These are phyloP conservation scores for Paragorgia papillata DNA, from an alignment of 92 coral and sea anemone genomes.

Conservation along the genomic window DNA sequence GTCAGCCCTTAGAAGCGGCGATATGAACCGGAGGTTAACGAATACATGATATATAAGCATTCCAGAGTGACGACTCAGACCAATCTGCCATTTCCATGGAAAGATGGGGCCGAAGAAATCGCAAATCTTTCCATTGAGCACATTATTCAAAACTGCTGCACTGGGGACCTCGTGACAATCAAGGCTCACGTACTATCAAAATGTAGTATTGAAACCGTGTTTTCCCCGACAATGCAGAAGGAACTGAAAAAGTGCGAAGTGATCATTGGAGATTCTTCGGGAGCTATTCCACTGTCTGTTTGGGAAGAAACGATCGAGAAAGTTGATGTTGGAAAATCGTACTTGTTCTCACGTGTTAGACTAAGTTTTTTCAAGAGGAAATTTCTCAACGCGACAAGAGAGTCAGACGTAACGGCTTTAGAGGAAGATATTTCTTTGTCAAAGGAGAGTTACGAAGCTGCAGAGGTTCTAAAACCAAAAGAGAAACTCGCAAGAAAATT, in stretches of 20 bases:
- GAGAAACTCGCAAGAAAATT: too few species aligned
- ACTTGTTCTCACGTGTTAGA: background rate
- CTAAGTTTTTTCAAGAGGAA: conserved; percentile 14
- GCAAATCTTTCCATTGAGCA: conserved; percentile 15
- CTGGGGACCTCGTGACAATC: conserved; percentile 9
- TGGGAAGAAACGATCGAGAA: conserved; percentile 11
- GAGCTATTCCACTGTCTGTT: background rate
- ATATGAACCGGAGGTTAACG: conserved; percentile 12
- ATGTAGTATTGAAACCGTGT: conserved; percentile 8
- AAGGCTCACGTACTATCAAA: conserved; percentile 10
- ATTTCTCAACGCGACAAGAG: conserved; percentile 2
- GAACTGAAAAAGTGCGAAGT: conserved; percentile 5
- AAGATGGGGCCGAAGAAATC: background rate
- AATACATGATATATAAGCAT: background rate
- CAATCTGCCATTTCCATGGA: conserved; percentile 26
- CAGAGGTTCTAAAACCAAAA: too few species aligned
- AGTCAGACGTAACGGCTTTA: too few species aligned
- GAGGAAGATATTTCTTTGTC: too few species aligned
- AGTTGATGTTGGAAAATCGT: background rate
- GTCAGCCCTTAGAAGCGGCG: conserved; percentile 28
- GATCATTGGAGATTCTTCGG: conserved; percentile 1
- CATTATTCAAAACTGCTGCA: background rate
- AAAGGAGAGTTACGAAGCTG: too few species aligned
- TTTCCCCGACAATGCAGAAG: conserved; percentile 19
- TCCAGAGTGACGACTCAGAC: background rate